A percentile compares a stretch with the other conserved stretches of the same genome.
phyloP scores from a whole-genome alignment of 2,888 invertebrate genomes.

The Acanthosepion esculentum region DNA sequence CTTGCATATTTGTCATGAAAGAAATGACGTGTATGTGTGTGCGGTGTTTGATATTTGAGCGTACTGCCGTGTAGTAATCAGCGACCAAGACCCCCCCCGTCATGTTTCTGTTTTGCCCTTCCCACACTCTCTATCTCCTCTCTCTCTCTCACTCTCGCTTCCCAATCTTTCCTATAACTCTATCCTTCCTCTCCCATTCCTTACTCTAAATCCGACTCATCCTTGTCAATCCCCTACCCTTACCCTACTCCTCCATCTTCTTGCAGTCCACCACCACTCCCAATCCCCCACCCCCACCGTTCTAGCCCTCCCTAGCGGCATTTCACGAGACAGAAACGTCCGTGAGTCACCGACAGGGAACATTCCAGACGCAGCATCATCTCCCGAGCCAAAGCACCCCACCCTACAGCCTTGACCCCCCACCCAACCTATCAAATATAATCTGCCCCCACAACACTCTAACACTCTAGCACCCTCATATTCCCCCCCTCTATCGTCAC shows the following conservation, averaged over 20 bases:
- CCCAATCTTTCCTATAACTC: not conserved
- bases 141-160: not conserved
- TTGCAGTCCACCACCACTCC: not conserved
- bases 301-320: constrained; percentile 15
- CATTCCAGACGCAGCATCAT: not conserved
- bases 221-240: not conserved
- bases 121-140: not conserved
- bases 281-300: not conserved
- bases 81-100: not conserved
- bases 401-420: not conserved
- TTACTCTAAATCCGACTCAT: constrained; percentile 4
- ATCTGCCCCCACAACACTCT: not conserved
- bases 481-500: not conserved
- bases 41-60: not conserved
- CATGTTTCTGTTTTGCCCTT: not conserved
- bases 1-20: not conserved
- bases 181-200: not conserved
- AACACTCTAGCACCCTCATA: not conserved
- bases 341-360: not conserved
- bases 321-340: not conserved
- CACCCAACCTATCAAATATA: not conserved
- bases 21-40: not conserved
- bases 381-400: not conserved
- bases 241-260: not conserved
- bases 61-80: not conserved